Evolutionary conservation across 2,888 invertebrate species (phyloP).

Genomic region (Blastobasis lacticolella): DNA sequence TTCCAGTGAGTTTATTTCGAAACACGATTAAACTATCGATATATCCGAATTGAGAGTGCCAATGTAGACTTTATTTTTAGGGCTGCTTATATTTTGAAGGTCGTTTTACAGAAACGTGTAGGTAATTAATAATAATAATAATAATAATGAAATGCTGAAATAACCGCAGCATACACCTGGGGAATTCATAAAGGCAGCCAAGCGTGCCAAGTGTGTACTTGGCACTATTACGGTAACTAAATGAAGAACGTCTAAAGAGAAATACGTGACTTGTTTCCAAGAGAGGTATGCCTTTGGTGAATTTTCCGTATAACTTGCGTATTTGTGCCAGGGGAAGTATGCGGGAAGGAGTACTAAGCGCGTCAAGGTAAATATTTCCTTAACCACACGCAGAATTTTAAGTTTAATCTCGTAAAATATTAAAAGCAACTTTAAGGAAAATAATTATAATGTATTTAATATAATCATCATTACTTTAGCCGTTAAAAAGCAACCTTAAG

Average conservation of each 20-base stretch:
- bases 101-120: too few relatives aligned
- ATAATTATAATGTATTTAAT: too few relatives aligned
- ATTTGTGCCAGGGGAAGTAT: slow-evolving; percentile 5
- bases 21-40: neutral
- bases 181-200: neutral
- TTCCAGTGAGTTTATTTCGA: neutral
- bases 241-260: slow-evolving; percentile 33
- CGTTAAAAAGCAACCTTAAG: too few relatives aligned
- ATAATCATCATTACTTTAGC: too few relatives aligned
- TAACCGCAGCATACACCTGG: neutral
- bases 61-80: neutral
- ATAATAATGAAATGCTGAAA: too few relatives aligned
- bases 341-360: neutral
- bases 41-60: neutral
- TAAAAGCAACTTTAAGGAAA: neutral
- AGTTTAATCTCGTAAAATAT: neutral
- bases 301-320: slow-evolving; percentile 6
- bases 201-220: slow-evolving; percentile 3
- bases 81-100: too few relatives aligned
- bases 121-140: too few relatives aligned
- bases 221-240: slow-evolving; percentile 12
- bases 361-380: neutral
- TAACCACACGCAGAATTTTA: neutral
- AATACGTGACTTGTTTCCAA: slow-evolving; percentile 33
- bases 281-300: slow-evolving; percentile 39